Evolutionary conservation across 2,888 invertebrate genomes (phyloP).

Genomic region (Dicycla oo): DNA sequence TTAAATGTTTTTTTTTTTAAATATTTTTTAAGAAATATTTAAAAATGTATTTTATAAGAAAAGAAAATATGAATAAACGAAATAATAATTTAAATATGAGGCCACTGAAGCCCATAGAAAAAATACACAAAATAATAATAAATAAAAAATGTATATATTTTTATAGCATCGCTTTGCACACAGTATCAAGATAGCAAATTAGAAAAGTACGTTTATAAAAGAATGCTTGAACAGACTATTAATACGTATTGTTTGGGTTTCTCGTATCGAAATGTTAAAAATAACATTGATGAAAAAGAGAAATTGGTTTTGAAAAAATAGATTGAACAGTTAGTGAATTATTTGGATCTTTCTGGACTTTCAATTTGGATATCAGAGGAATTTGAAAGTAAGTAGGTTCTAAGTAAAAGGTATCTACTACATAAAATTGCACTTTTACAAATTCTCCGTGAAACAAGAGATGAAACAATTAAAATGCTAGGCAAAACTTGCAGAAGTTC

Average conservation of each 20-base stretch:
- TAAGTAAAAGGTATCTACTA: not conserved
- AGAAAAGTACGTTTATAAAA: not conserved
- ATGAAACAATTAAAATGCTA: not conserved
- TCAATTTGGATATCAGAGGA: not conserved
- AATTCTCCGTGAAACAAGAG: not conserved
- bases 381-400: not conserved
- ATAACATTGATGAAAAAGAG: not conserved
- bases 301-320: not conserved
- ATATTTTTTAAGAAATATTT: too few species aligned
- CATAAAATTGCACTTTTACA: not conserved
- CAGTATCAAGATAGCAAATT: not conserved
- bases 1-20: too few species aligned
- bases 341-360: not conserved
- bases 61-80: too few species aligned
- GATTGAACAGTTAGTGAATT: too few species aligned
- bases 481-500: too few species aligned
- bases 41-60: too few species aligned
- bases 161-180: too few species aligned
- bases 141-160: too few species aligned
- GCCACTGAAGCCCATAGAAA: too few species aligned
- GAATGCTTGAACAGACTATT: not conserved
- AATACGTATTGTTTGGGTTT: not conserved
- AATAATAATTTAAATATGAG: too few species aligned
- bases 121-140: too few species aligned
- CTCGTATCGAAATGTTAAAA: not conserved